These are phyloP conservation scores for Sinopyrophorus schimmeli DNA, from an alignment of 2,888 invertebrate genomes.

Conservation along the genomic window DNA sequence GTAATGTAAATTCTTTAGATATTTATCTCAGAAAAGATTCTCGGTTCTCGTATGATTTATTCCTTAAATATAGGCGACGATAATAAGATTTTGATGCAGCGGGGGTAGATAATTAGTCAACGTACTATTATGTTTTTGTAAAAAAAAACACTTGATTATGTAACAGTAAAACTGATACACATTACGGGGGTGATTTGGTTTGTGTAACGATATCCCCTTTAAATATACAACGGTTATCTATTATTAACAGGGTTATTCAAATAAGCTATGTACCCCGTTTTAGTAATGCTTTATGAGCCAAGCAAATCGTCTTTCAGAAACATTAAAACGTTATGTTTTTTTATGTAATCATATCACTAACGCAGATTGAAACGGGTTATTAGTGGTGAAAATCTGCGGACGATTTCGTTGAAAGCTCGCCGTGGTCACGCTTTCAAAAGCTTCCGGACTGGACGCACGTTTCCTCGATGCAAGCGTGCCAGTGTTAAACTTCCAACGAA, in stretches of 20 bases:
- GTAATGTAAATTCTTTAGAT: conserved; percentile 22
- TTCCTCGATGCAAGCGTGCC: conserved; percentile 5
- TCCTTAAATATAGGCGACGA: no score
- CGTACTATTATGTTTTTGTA: no score
- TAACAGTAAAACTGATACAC: no score
- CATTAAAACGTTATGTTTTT: conserved; percentile 21
- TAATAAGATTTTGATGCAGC: no score
- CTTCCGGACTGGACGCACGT: conserved; percentile 11
- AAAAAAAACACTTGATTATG: no score
- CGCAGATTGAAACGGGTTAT: conserved; percentile 14
- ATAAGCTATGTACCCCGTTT: conserved; percentile 24
- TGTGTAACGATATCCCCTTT: neutral
- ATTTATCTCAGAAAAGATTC: conserved; percentile 16
- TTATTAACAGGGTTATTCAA: conserved; percentile 30
- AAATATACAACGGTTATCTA: conserved; percentile 14
- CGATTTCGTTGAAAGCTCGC: conserved; percentile 8
- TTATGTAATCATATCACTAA: conserved; percentile 30
- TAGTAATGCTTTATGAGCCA: conserved; percentile 25
- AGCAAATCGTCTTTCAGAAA: conserved; percentile 27
- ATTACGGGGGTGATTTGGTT: no score
- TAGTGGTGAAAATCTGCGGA: conserved; percentile 9
- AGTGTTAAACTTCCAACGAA: no score
- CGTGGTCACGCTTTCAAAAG: conserved; percentile 15
- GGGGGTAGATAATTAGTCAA: no score
- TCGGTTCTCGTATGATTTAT: conserved; percentile 12